A percentile compares a stretch with the other conserved stretches of the same genome.
Conservation (phyloP, 2,113 vertebrate species). For the Chlorocebus sabaeus region DNA sequence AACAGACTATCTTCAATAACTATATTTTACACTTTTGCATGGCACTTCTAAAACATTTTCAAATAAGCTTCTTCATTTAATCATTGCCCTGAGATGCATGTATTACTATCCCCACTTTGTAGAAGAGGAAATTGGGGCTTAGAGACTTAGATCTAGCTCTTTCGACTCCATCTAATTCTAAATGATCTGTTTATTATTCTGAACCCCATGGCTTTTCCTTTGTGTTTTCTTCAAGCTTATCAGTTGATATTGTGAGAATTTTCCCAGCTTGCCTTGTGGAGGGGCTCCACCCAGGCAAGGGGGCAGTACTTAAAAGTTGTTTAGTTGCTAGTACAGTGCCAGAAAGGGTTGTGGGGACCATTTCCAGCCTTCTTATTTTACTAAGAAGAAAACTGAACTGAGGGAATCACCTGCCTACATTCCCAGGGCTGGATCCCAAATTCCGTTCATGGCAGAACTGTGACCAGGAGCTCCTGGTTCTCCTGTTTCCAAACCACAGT, state of each 20-base stretch:
- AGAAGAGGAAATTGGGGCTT: background rate
- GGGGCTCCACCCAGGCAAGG: background rate
- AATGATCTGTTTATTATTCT: background rate
- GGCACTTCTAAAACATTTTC: background rate
- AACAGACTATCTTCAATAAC: background rate
- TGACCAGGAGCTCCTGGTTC: background rate
- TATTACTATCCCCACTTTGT: background rate
- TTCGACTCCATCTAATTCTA: background rate
- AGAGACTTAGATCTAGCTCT: background rate
- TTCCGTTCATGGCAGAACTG: background rate
- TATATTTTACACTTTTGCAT: background rate
- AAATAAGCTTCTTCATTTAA: background rate
- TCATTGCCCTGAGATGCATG: background rate
- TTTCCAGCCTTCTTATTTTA: background rate
- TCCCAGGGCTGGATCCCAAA: background rate
- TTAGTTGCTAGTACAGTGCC: background rate
- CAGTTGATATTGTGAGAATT: background rate
- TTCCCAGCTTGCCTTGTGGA: background rate
- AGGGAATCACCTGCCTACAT: background rate
- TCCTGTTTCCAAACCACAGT: background rate
- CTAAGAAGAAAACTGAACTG: background rate
- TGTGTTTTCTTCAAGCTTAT: background rate
- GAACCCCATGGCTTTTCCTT: background rate
- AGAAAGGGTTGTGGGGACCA: background rate
- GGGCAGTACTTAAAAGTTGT: background rate